Evolutionary conservation across 1,140 invertebrate species (phyloP).

Genomic region (Ganaspis sp.): DNA sequence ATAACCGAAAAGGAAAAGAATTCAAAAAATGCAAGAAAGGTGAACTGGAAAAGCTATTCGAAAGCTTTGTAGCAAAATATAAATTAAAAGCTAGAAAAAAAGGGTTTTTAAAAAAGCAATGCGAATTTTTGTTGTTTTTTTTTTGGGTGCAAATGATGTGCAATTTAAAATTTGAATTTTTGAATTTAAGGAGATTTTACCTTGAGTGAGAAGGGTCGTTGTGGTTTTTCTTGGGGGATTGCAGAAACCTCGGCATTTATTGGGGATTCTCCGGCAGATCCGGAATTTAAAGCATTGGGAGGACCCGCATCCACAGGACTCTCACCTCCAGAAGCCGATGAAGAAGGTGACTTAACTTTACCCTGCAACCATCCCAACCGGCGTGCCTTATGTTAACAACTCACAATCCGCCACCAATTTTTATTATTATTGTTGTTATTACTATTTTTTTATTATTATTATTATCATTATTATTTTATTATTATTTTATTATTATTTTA

Average conservation of each 20-base stretch:
- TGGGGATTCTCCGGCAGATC: constrained; percentile 66
- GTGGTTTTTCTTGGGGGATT: constrained; percentile 77
- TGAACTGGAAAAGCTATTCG: too few relatives aligned
- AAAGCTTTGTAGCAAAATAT: too few relatives aligned
- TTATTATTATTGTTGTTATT: too few relatives aligned
- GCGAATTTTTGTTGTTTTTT: neutral
- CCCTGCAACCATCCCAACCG: constrained; percentile 80
- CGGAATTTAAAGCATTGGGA: constrained; percentile 72
- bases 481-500: too few relatives aligned
- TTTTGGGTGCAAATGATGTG: too few relatives aligned
- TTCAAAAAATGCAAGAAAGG: too few relatives aligned
- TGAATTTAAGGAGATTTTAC: constrained; percentile 66
- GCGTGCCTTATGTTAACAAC: constrained; percentile 74
- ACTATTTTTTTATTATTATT: constrained; percentile 8
- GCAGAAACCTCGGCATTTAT: constrained; percentile 67
- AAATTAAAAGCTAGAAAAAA: too few relatives aligned
- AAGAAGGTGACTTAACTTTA: constrained; percentile 81
- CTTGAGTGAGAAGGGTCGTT: constrained; percentile 82
- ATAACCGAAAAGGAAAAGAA: too few relatives aligned
- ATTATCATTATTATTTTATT: too few relatives aligned
- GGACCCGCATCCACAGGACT: constrained; percentile 76
- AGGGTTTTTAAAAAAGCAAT: too few relatives aligned
- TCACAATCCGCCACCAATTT: constrained; percentile 69
- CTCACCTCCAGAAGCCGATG: constrained; percentile 74
- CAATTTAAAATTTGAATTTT: neutral